These are phyloP conservation scores for Acrocera orbiculus DNA, from an alignment of 2,888 invertebrate genomes.

Conservation along the genomic window DNA sequence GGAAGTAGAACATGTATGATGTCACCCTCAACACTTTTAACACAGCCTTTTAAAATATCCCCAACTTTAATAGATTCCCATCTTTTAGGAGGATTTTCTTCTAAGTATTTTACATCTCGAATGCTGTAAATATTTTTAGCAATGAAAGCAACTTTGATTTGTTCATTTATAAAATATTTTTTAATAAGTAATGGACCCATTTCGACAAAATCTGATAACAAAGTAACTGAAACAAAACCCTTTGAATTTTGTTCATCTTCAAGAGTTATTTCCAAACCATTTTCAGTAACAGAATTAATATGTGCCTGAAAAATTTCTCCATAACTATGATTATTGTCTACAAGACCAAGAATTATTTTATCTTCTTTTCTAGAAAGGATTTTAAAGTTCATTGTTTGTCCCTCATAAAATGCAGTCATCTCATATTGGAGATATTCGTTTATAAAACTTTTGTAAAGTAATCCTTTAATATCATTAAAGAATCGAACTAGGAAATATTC, in stretches of 20 bases:
- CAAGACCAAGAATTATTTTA: slow-evolving; percentile 20
- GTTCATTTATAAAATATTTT: slow-evolving; percentile 16
- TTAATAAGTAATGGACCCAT: slow-evolving; percentile 21
- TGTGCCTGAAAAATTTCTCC: slow-evolving; percentile 24
- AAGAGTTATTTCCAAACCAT: slow-evolving; percentile 28
- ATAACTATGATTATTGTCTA: slow-evolving; percentile 20
- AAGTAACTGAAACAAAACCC: slow-evolving; percentile 28
- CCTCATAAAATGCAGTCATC: slow-evolving; percentile 17
- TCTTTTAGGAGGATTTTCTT: slow-evolving; percentile 16
- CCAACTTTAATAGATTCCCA: slow-evolving; percentile 22
- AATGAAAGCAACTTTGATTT: slow-evolving; percentile 19
- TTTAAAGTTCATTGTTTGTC: slow-evolving; percentile 25
- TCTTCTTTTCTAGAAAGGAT: slow-evolving; percentile 17
- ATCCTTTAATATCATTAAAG: slow-evolving; percentile 29
- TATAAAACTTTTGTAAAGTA: slow-evolving; percentile 21
- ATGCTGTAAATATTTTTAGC: slow-evolving; percentile 24
- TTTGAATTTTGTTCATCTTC: slow-evolving; percentile 12
- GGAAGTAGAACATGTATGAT: slow-evolving; percentile 25
- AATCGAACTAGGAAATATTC: slow-evolving; percentile 24
- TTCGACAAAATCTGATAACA: slow-evolving; percentile 24
- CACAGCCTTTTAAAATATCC: slow-evolving; percentile 22
- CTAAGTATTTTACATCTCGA: slow-evolving; percentile 24
- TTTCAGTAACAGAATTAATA: slow-evolving; percentile 19
- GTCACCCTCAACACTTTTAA: slow-evolving; percentile 22
- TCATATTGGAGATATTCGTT: slow-evolving; percentile 14